phyloP scores from a whole-genome alignment of 1,140 invertebrate genomes.

The Papilio aristodemus region DNA sequence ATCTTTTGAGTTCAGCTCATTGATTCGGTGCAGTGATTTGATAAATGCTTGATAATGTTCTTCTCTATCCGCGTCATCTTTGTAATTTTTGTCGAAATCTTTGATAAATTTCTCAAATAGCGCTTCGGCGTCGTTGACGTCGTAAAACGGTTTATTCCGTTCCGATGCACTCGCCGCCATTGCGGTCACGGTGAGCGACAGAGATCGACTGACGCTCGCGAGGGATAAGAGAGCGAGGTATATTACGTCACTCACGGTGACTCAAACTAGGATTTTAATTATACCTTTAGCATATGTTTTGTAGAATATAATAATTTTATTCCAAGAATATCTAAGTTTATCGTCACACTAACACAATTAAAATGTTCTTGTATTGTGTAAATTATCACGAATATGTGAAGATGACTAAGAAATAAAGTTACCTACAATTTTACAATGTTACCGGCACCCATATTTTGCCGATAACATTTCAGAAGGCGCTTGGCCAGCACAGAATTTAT shows the following conservation, averaged over 20 bases:
- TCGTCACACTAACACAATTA: too few species aligned
- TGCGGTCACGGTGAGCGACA: slow-evolving; percentile 34
- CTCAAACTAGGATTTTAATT: neutral
- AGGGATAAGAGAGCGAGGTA: neutral
- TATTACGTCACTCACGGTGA: neutral
- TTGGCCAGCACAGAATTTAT: neutral
- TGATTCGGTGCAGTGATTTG: slow-evolving; percentile 50
- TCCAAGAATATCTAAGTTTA: too few species aligned
- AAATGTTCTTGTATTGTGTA: too few species aligned
- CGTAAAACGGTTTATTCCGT: slow-evolving; percentile 43
- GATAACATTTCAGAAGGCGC: neutral
- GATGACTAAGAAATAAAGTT: too few species aligned
- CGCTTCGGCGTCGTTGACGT: slow-evolving; percentile 46
- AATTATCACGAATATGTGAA: too few species aligned
- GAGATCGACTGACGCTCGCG: slow-evolving; percentile 20
- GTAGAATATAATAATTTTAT: too few species aligned
- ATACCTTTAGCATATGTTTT: too few species aligned
- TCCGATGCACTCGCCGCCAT: slow-evolving; percentile 38
- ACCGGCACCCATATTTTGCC: neutral
- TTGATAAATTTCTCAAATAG: slow-evolving; percentile 55
- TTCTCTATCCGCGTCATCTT: slow-evolving; percentile 50
- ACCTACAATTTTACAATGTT: neutral
- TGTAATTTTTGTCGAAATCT: slow-evolving; percentile 51
- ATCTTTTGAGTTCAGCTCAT: slow-evolving; percentile 44
- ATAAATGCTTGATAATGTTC: slow-evolving; percentile 51